Evolutionary conservation across 2,113 vertebrate genomes (phyloP).

Genomic region (Heterotis niloticus): DNA sequence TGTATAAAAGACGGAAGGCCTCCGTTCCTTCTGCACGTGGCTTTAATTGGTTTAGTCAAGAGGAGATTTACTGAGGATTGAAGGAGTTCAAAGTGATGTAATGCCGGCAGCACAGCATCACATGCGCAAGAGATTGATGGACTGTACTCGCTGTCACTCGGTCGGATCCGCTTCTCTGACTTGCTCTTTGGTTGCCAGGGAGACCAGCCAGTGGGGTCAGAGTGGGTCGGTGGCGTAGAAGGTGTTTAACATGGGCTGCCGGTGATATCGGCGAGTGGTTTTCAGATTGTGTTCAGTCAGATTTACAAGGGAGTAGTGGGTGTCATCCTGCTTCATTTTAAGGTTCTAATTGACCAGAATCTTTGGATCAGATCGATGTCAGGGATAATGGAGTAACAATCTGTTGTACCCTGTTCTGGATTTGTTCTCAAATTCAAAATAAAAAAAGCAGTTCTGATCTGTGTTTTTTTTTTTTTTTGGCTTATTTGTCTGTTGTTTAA

Average conservation of each 20-base stretch:
- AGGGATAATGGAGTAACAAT: not conserved
- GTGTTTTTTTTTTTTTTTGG: not conserved
- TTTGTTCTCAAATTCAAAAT: not conserved
- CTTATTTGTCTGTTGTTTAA: not conserved
- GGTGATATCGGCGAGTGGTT: conserved; percentile 11
- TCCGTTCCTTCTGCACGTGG: not conserved
- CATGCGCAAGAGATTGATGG: conserved; percentile 19
- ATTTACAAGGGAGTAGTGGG: not conserved
- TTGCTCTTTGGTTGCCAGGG: conserved; percentile 59
- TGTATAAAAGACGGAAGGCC: not conserved
- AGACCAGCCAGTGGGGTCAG: conserved; percentile 55
- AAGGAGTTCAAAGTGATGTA: not conserved
- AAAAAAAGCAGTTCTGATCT: not conserved
- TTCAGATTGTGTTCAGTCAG: not conserved
- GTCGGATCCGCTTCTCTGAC: conserved; percentile 22
- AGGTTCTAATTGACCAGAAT: not conserved
- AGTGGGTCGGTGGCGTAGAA: conserved; percentile 54
- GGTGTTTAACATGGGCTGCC: conserved; percentile 44
- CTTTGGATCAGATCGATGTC: not conserved
- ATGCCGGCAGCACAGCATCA: not conserved
- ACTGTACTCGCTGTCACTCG: conserved; percentile 20
- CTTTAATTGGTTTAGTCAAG: not conserved
- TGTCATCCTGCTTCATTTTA: not conserved
- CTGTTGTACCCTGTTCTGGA: not conserved
- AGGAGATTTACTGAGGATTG: not conserved